Conservation (phyloP, 1,140 invertebrate genomes). For the Caenorhabditis briggsae region DNA sequence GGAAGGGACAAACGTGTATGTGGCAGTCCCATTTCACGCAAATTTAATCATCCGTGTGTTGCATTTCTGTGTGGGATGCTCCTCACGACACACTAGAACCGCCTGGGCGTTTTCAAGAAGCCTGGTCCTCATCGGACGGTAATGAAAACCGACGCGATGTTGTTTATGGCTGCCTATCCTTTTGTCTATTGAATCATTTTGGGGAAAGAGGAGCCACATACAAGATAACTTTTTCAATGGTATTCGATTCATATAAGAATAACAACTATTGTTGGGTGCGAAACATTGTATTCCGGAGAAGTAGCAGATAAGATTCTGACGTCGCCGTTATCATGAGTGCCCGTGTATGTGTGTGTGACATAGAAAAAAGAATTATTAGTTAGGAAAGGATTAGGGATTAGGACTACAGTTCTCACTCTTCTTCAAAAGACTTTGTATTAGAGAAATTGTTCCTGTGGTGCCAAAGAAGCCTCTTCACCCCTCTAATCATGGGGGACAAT, state of each 20-base stretch:
- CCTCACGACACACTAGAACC: neutral
- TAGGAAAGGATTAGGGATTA: constrained; percentile 20
- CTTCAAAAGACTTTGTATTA: constrained; percentile 2
- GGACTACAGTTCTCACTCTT: constrained; percentile 29
- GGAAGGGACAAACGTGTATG: constrained; percentile 23
- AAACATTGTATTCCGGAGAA: neutral
- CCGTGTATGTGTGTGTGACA: constrained; percentile 3
- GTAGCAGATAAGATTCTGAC: constrained; percentile 25
- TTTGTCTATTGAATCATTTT: neutral
- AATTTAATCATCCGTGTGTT: constrained; percentile 55
- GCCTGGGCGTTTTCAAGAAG: constrained; percentile 8
- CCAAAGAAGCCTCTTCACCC: neutral
- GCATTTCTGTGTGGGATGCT: constrained; percentile 17
- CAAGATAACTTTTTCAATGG: constrained; percentile 44
- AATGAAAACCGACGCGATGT: constrained; percentile 47
- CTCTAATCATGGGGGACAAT: neutral
- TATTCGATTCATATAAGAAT: neutral
- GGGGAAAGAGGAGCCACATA: neutral
- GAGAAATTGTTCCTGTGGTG: neutral
- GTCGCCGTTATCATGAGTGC: neutral
- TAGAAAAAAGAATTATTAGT: constrained; percentile 4
- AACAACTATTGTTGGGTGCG: neutral
- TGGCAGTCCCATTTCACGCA: constrained; percentile 41
- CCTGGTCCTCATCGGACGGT: constrained; percentile 22
- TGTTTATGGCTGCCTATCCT: constrained; percentile 47